Evolutionary conservation across 2,113 vertebrate genomes (phyloP).

Genomic region (Dicerorhinus sumatrensis): DNA sequence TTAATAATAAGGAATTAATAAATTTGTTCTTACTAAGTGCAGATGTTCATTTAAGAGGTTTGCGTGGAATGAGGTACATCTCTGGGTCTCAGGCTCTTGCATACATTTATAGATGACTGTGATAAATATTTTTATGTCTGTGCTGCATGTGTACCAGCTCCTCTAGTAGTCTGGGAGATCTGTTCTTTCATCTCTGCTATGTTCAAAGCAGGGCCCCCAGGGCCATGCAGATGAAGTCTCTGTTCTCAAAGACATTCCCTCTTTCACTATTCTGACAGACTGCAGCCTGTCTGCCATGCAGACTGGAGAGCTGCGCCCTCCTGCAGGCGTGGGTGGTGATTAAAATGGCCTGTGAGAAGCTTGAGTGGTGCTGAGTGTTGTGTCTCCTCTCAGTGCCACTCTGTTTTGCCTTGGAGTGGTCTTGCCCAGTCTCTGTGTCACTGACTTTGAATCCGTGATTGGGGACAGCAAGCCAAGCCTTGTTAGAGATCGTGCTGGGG

Average conservation of each 20-base stretch:
- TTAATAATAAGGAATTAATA: background rate
- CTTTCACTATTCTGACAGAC: constrained; percentile 13
- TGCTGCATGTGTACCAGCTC: background rate
- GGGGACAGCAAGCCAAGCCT: constrained; percentile 29
- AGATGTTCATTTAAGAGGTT: background rate
- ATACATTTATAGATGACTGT: constrained; percentile 52
- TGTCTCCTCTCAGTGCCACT: constrained; percentile 40
- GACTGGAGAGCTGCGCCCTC: background rate
- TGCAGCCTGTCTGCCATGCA: background rate
- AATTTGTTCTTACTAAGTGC: background rate
- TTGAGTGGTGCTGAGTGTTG: constrained; percentile 6
- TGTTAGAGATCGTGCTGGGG: constrained; percentile 58
- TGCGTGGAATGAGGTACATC: background rate
- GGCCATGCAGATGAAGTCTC: constrained; percentile 60
- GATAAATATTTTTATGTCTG: constrained; percentile 63
- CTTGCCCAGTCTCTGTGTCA: background rate
- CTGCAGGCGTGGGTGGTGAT: constrained; percentile 49
- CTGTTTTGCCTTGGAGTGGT: constrained; percentile 57
- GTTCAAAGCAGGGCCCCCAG: constrained; percentile 62
- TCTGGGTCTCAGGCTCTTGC: background rate
- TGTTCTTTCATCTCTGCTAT: constrained; percentile 68
- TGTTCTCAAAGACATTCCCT: constrained; percentile 41
- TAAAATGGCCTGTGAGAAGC: constrained; percentile 11
- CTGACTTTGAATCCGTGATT: constrained; percentile 1
- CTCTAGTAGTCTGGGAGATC: background rate